Conservation (phyloP, 2,888 invertebrate genomes). For the Eremobia ochroleuca region DNA sequence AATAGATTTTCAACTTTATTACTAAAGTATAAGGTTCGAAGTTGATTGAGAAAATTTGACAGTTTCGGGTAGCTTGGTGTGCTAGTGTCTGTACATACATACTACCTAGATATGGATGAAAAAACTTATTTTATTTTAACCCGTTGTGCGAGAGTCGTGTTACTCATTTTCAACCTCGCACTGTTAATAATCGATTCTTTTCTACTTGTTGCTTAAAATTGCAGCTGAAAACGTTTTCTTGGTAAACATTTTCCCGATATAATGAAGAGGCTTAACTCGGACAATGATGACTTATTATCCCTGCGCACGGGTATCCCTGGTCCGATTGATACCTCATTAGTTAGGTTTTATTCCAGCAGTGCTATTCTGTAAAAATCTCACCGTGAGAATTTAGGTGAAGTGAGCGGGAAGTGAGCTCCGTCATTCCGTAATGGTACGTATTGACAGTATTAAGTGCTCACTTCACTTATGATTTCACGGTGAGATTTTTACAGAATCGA, state of each 20-base stretch:
- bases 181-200: slow-evolving; percentile 51
- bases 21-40: too few species aligned
- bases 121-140: slow-evolving; percentile 24
- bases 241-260: slow-evolving; percentile 13
- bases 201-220: slow-evolving; percentile 35
- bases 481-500: too few species aligned
- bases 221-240: slow-evolving; percentile 26
- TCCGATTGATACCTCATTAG: slow-evolving; percentile 2
- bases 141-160: neutral
- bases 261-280: slow-evolving; percentile 20
- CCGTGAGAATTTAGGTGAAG: too few species aligned
- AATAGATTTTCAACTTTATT: too few species aligned
- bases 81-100: neutral
- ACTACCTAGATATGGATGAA: neutral
- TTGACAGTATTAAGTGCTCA: too few species aligned
- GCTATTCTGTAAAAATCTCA: too few species aligned
- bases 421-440: too few species aligned
- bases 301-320: neutral
- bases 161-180: slow-evolving; percentile 21
- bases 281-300: slow-evolving; percentile 14
- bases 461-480: too few species aligned
- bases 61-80: too few species aligned
- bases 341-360: neutral
- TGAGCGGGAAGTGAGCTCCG: too few species aligned
- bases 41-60: too few species aligned